These are phyloP conservation scores for Dendrolimus houi DNA, from an alignment of 2,888 invertebrate genomes.

Conservation along the genomic window DNA sequence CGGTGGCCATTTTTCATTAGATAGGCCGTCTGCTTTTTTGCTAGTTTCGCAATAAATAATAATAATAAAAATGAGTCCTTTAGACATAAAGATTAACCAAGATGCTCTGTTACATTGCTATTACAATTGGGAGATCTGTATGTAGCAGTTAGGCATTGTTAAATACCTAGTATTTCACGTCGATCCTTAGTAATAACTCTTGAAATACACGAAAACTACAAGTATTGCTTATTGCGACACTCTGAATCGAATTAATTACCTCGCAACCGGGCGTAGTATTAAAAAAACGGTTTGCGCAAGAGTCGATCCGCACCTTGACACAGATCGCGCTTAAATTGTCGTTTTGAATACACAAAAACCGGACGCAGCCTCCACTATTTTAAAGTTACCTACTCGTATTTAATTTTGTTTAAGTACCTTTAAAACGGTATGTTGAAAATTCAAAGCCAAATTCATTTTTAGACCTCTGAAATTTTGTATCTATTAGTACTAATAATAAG, in stretches of 20 bases:
- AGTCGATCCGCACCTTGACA: constrained; percentile 74
- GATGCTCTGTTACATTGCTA: too few species aligned
- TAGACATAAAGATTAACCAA: too few species aligned
- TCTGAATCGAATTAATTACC: constrained; percentile 74
- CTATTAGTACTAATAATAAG: too few species aligned
- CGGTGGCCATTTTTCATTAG: too few species aligned
- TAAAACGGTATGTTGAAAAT: too few species aligned
- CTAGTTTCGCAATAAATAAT: too few species aligned
- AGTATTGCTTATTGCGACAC: constrained; percentile 67
- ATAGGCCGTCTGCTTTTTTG: too few species aligned
- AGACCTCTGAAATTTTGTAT: too few species aligned
- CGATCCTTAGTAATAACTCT: constrained; percentile 18
- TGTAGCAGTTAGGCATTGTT: background rate
- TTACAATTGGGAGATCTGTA: too few species aligned
- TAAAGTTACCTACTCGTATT: constrained; percentile 18
- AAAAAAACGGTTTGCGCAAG: constrained; percentile 72
- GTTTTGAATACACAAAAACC: constrained; percentile 76
- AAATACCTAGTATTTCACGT: background rate
- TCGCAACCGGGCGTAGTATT: constrained; percentile 71
- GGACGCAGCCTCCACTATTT: constrained; percentile 65
- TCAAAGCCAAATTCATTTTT: too few species aligned
- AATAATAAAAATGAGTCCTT: too few species aligned
- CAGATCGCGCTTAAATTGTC: constrained; percentile 69
- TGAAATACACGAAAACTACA: constrained; percentile 50
- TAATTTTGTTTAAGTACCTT: too few species aligned